phyloP scores from a whole-genome alignment of 2,888 invertebrate species.

The Amphimallon solstitiale region DNA sequence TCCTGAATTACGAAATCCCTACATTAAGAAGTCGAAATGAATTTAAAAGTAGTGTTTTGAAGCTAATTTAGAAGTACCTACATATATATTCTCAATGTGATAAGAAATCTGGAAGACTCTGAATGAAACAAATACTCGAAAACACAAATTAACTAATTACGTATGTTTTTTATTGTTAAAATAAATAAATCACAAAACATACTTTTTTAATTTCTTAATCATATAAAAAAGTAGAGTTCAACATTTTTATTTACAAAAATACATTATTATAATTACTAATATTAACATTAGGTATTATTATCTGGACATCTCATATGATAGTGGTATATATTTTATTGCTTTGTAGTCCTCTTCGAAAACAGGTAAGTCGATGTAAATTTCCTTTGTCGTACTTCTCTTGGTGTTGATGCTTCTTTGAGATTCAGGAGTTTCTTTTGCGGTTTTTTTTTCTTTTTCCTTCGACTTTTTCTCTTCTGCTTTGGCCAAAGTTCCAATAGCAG shows the following conservation, averaged over 20 bases:
- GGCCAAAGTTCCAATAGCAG: background rate
- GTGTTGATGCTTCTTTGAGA: conserved; percentile 39
- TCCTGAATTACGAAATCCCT: too few species aligned
- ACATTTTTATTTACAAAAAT: conserved; percentile 34
- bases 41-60: too few species aligned
- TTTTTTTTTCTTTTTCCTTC: conserved; percentile 13
- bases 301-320: conserved; percentile 40
- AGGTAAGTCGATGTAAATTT: conserved; percentile 60
- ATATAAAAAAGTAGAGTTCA: conserved; percentile 22
- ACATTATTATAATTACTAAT: conserved; percentile 4
- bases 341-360: conserved; percentile 56
- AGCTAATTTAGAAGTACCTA: too few species aligned
- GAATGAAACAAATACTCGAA: background rate
- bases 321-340: conserved; percentile 59
- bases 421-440: conserved; percentile 34
- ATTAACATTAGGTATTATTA: background rate
- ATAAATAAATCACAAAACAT: conserved; percentile 33
- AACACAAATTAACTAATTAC: background rate
- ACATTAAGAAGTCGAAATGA: too few species aligned
- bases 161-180: conserved; percentile 12
- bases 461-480: conserved; percentile 3
- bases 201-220: background rate
- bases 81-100: too few species aligned
- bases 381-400: conserved; percentile 49
- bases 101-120: too few species aligned